phyloP scores from a whole-genome alignment of 2,797 vertebrate genomes.

The Poecilia gillii region DNA sequence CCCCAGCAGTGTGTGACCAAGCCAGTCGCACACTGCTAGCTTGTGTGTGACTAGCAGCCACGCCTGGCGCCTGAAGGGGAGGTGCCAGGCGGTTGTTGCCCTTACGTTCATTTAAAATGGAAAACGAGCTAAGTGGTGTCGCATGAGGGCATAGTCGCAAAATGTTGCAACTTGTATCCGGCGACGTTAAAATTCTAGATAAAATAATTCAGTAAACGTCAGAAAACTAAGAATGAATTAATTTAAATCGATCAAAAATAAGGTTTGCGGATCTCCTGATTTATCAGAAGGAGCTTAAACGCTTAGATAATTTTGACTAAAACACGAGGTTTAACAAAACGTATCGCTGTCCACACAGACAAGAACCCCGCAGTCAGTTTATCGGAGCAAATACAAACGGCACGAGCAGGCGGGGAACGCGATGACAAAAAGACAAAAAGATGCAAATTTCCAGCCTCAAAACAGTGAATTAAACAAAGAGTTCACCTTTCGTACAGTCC shows the following conservation, averaged over 20 bases:
- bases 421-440: neutral
- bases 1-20: neutral
- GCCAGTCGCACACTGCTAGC: neutral
- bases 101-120: neutral
- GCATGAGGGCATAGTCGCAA: neutral
- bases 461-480: neutral
- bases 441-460: neutral
- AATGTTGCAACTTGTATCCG: neutral
- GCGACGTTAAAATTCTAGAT: neutral
- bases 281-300: neutral
- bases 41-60: no score
- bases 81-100: neutral
- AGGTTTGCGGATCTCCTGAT: neutral
- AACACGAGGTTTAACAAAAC: neutral
- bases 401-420: neutral
- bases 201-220: neutral
- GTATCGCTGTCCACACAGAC: neutral
- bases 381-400: neutral
- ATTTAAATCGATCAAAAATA: neutral
- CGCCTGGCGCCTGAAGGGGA: neutral
- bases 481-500: constrained; percentile 1
- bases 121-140: neutral
- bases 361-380: neutral
- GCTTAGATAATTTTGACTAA: neutral
- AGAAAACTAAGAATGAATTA: neutral